phyloP scores from a whole-genome alignment of 2,888 invertebrate species.

The Drosophila lutescens region DNA sequence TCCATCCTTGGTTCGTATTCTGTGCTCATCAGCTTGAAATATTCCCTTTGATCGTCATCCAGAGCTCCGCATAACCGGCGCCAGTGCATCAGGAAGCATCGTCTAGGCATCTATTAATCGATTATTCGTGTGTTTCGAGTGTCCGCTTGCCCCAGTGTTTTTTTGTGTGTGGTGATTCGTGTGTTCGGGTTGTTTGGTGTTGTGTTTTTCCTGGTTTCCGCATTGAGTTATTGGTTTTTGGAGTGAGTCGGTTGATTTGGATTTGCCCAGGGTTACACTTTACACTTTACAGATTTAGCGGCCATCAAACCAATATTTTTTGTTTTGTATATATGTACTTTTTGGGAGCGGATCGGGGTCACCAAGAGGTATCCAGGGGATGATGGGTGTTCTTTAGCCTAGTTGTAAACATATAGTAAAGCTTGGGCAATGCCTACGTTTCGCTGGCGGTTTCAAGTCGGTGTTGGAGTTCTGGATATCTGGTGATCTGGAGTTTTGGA shows the following conservation, averaged over 20 bases:
- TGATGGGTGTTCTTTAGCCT: slow-evolving; percentile 37
- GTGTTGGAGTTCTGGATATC: slow-evolving; percentile 5
- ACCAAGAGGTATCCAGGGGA: slow-evolving; percentile 11
- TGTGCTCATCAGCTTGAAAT: too few relatives aligned
- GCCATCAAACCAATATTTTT: slow-evolving; percentile 22
- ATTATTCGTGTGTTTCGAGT: slow-evolving; percentile 39
- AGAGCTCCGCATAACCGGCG: slow-evolving; percentile 21
- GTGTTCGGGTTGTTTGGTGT: slow-evolving; percentile 23
- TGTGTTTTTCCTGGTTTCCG: slow-evolving; percentile 31
- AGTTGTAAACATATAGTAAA: slow-evolving; percentile 36
- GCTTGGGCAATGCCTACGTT: slow-evolving; percentile 49
- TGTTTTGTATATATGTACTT: not conserved
- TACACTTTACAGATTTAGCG: slow-evolving; percentile 24
- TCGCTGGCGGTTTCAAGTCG: slow-evolving; percentile 22
- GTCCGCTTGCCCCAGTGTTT: slow-evolving; percentile 36
- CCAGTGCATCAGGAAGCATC: slow-evolving; percentile 25
- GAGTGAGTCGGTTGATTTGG: slow-evolving; percentile 13
- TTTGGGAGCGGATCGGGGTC: slow-evolving; percentile 34
- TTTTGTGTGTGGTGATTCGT: slow-evolving; percentile 22
- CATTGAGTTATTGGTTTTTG: slow-evolving; percentile 23
- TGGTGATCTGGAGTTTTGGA: not conserved
- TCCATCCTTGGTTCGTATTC: not conserved
- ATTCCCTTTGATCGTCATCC: slow-evolving; percentile 1
- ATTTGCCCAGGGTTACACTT: slow-evolving; percentile 37
- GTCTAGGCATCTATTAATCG: slow-evolving; percentile 25